Evolutionary conservation across 2,888 invertebrate species (phyloP), one percentile per base, ranked within the genome.

Genomic region (Craniophora ligustri): DNA sequence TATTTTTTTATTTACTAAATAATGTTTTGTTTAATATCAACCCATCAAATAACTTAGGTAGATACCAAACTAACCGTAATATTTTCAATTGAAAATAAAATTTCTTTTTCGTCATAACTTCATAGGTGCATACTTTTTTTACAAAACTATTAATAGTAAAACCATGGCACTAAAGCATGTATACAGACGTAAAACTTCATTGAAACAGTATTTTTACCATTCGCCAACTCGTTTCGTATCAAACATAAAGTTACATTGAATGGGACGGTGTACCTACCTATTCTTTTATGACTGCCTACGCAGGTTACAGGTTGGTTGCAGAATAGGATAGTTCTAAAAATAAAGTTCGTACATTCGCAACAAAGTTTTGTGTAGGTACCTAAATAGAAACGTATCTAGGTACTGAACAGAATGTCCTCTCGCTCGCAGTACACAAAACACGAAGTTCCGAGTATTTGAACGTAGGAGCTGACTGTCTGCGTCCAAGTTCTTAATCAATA

Each of bases 361-460:
- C 76, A 77, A 81, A 78, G 76, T 79, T 79, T 30, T 11, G 61
- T 31, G 36, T 15, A 28, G 34, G 38, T n/a, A n/a, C n/a, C n/a
- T n/a, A 46, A 62, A 67, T 41, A 65, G 57, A 64, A 72, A 56
- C 68, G 67, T 77, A 75, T 1, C n/a, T 3, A 26, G n/a, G n/a
- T n/a, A n/a, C n/a, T n/a, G n/a, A n/a, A 71, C 72, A 59, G 56
- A 67, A 74, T 69, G 58, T 56, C 59, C 51, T n/a, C n/a, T n/a
- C 46, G 55, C 40, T 47, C 47, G 60, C 26, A 32, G 23, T 26
- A 31, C 45, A 64, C 66, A 75, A 67, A 72, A 71, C 66, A 64
- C 59, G 59, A 72, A 76, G 75, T 76, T n/a, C n/a, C n/a, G 26
- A 26, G n/a, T 79, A 81, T 76, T 78, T 40, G 14, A 44, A 75